Evolutionary conservation across 2,888 invertebrate genomes (phyloP).

Genomic region (Agriopis leucophaearia): DNA sequence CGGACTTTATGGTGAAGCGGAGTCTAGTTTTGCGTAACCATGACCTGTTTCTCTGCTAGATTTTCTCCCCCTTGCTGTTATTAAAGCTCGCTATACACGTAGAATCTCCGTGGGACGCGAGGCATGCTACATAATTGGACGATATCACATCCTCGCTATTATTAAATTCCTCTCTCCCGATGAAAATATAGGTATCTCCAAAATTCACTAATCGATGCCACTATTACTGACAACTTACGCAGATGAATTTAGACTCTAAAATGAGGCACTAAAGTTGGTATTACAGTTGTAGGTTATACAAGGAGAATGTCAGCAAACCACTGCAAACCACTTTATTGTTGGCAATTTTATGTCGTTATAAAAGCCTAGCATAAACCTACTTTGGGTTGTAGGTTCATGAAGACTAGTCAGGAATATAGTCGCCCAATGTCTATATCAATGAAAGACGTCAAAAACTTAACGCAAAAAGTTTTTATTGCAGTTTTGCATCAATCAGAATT

Average conservation of each 20-base stretch:
- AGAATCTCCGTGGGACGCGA: slow-evolving; percentile 30
- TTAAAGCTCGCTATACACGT: slow-evolving; percentile 24
- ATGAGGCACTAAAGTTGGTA: not conserved
- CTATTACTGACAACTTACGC: slow-evolving; percentile 5
- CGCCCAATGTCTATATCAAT: too few relatives aligned
- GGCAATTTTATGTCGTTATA: slow-evolving; percentile 8
- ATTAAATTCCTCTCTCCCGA: slow-evolving; percentile 47
- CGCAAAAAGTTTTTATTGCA: too few relatives aligned
- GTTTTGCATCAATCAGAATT: too few relatives aligned
- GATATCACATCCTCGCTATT: slow-evolving; percentile 39
- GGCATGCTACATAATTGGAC: slow-evolving; percentile 39
- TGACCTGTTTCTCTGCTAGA: not conserved
- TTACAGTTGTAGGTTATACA: not conserved
- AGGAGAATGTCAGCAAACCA: not conserved
- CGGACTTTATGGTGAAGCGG: too few relatives aligned
- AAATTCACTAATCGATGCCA: slow-evolving; percentile 38
- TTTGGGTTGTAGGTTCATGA: too few relatives aligned
- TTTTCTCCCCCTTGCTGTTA: slow-evolving; percentile 1
- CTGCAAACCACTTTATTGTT: not conserved
- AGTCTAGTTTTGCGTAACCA: not conserved
- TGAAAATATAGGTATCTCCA: slow-evolving; percentile 34
- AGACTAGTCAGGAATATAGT: too few relatives aligned
- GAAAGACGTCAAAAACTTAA: too few relatives aligned
- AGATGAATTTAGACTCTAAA: slow-evolving; percentile 16
- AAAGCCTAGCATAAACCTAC: too few relatives aligned